phyloP scores from a whole-genome alignment of 1,140 invertebrate genomes.

The Metopolophium dirhodum region DNA sequence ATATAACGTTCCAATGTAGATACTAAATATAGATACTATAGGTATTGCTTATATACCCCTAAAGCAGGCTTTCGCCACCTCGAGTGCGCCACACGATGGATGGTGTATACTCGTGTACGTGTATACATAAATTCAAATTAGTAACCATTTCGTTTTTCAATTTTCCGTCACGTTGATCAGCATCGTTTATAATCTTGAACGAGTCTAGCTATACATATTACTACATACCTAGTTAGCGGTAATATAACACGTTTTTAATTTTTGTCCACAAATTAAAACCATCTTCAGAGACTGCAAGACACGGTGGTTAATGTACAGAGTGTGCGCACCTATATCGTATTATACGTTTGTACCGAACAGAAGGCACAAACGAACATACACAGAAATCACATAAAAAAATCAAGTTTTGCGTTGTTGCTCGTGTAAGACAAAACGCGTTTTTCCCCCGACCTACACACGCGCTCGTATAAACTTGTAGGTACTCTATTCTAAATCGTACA shows the following conservation, averaged over 20 bases:
- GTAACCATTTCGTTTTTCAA: no score
- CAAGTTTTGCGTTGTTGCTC: not conserved
- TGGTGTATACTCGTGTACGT: no score
- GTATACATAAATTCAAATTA: no score
- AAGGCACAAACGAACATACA: not conserved
- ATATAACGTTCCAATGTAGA: no score
- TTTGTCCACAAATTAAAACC: not conserved
- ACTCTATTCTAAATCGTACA: not conserved
- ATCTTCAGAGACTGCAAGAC: not conserved
- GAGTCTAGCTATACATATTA: no score
- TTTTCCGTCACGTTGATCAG: not conserved
- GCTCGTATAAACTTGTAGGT: not conserved
- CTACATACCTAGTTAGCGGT: no score
- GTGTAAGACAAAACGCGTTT: slow-evolving; percentile 35
- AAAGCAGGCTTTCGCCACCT: no score
- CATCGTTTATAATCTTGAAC: not conserved
- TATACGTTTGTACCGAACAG: not conserved
- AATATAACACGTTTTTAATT: not conserved
- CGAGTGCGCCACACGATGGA: no score
- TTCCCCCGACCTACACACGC: not conserved
- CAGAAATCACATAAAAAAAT: not conserved
- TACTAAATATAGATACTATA: no score
- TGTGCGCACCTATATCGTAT: not conserved
- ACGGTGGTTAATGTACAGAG: not conserved
- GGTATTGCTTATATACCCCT: no score